phyloP scores from a whole-genome alignment of 1,140 invertebrate genomes.

The Trichonephila clavata region DNA sequence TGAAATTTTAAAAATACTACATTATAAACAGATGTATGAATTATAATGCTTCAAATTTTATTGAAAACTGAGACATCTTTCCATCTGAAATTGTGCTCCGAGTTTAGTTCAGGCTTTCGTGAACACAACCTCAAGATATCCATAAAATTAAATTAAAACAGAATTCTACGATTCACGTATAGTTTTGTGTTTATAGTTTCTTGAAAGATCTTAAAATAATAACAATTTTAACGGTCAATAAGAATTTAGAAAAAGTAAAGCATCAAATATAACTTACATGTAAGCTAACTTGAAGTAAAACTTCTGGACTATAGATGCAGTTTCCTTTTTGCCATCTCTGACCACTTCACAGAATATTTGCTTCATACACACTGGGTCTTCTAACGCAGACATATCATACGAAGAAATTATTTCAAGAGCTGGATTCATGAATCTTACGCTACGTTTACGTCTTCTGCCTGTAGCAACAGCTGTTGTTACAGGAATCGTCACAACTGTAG shows the following conservation, averaged over 20 bases:
- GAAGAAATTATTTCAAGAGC: conserved; percentile 61
- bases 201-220: too few relatives aligned
- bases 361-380: conserved; percentile 72
- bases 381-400: conserved; percentile 60
- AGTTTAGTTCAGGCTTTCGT: too few relatives aligned
- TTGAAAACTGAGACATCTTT: too few relatives aligned
- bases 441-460: conserved; percentile 58
- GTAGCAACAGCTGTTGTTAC: conserved; percentile 71
- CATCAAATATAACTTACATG: conserved; percentile 44
- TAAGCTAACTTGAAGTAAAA: conserved; percentile 60
- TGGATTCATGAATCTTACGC: conserved; percentile 56
- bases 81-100: too few relatives aligned
- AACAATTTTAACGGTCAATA: too few relatives aligned
- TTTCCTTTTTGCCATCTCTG: conserved; percentile 50
- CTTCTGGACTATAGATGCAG: conserved; percentile 65
- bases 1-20: too few relatives aligned
- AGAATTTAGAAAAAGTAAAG: not conserved
- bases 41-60: too few relatives aligned
- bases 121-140: too few relatives aligned
- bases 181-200: too few relatives aligned
- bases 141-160: too few relatives aligned
- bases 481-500: conserved; percentile 72
- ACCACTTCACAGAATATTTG: conserved; percentile 71
- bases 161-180: too few relatives aligned
- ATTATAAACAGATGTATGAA: too few relatives aligned